Conservation (phyloP, 1,140 invertebrate species). For the Bombus balteatus region DNA sequence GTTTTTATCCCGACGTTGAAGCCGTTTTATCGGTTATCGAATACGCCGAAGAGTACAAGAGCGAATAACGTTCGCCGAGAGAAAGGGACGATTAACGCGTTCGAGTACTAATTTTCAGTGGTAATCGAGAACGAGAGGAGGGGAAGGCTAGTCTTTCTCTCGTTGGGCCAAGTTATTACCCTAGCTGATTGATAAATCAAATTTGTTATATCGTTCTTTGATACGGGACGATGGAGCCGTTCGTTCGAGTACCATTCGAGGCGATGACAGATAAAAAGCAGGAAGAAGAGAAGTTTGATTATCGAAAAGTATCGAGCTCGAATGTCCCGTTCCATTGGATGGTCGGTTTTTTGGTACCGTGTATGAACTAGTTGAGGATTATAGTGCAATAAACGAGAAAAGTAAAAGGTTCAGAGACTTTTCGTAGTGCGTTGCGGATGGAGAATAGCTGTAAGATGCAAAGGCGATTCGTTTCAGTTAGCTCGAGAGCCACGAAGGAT, state of each 20-base stretch:
- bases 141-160: background rate
- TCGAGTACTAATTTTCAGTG: constrained; percentile 15
- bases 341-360: background rate
- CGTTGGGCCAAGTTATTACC: constrained; percentile 21
- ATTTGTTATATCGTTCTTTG: constrained; percentile 35
- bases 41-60: constrained; percentile 12
- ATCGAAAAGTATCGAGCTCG: background rate
- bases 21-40: constrained; percentile 45
- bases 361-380: constrained; percentile 31
- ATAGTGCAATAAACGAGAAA: constrained; percentile 43
- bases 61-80: background rate
- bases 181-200: constrained; percentile 34
- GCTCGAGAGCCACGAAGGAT: constrained; percentile 17
- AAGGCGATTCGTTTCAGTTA: constrained; percentile 23
- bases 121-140: constrained; percentile 16
- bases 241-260: background rate
- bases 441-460: constrained; percentile 36
- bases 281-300: background rate
- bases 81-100: constrained; percentile 33
- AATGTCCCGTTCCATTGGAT: background rate
- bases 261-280: background rate
- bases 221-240: background rate
- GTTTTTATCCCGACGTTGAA: constrained; percentile 20
- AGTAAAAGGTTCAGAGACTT: constrained; percentile 25
- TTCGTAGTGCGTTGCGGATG: constrained; percentile 21